Evolutionary conservation across 2,113 vertebrate species (phyloP), one percentile per base, ranked within the genome.

Genomic region (Clarias magur): DNA sequence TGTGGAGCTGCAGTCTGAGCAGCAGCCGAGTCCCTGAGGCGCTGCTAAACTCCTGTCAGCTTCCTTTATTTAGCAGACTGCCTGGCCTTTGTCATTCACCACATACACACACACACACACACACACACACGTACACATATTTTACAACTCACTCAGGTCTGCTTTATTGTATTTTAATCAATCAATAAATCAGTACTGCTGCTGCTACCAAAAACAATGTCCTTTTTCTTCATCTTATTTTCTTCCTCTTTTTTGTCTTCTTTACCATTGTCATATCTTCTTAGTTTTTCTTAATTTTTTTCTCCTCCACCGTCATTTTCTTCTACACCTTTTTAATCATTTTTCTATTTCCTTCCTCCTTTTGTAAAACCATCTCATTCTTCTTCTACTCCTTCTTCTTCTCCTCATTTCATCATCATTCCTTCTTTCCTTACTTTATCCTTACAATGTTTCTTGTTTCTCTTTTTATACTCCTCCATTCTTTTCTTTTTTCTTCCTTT

Each of bases 71-170:
- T 62, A 59, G 23, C 34, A 59, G 34, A 27, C 30, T 75, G 21
- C 4, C 23, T 85, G 83, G 57, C 56, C 73, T 48, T 65, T 38
- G 53, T 85, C 72, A 78, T 63, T 75, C 73, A 30, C 34, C 72
- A 21, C 30, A 23, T 34, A 42, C 70, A 42, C 70, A 21, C 70
- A 78, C 48, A 78, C 73, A 76, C 73, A 76, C 73, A 76, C 73
- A 76, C 42, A 76, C 73, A 76, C 70, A 73, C 70, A 73, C 70
- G 15, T 1, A 38, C 13, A 70, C 13, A 42, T 0, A 73, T 34
- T 70, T 70, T 38, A 38, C 6, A 70, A 38, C 30, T 38, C 68
- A 19, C 68, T 34, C 30, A 19, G 13, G 5, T 34, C 68, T 34
- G 27, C 38, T 38, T 72, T 72, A 72, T 38, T 72, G 34, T 72